phyloP scores from a whole-genome alignment of 2,113 vertebrate genomes.

The Globicephala melas region DNA sequence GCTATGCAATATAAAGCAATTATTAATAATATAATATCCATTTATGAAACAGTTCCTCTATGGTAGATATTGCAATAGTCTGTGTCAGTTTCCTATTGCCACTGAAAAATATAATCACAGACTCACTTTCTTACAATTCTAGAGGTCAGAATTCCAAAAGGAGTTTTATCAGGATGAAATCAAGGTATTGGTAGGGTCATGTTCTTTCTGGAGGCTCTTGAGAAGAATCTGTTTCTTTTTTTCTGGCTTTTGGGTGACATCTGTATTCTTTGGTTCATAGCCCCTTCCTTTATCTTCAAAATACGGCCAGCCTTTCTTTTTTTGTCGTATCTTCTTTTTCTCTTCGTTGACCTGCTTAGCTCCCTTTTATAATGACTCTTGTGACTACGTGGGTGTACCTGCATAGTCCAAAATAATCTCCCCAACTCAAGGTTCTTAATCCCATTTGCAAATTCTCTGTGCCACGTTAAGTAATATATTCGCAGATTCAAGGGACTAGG shows the following conservation, averaged over 20 bases:
- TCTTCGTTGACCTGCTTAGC: not conserved
- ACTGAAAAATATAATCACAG: not conserved
- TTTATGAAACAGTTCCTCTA: not conserved
- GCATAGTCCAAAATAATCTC: not conserved
- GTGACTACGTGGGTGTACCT: not conserved
- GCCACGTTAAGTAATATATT: not conserved
- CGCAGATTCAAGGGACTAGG: not conserved
- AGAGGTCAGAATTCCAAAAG: not conserved
- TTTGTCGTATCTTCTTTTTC: not conserved
- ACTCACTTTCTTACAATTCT: not conserved
- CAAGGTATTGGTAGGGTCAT: accelerated
- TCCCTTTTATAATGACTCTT: not conserved
- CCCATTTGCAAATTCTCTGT: not conserved
- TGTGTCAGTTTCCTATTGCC: not conserved
- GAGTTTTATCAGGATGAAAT: not conserved
- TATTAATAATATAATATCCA: not conserved
- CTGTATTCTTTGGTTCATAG: not conserved
- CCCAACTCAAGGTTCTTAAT: not conserved
- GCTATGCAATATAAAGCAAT: not conserved
- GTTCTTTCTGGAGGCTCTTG: not conserved
- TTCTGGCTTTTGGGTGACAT: accelerated
- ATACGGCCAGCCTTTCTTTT: not conserved
- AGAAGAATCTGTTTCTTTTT: not conserved
- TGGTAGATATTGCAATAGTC: not conserved
- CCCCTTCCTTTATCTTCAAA: not conserved